Evolutionary conservation across 2,888 invertebrate species (phyloP).

Genomic region (Gymnosoma rotundatum): DNA sequence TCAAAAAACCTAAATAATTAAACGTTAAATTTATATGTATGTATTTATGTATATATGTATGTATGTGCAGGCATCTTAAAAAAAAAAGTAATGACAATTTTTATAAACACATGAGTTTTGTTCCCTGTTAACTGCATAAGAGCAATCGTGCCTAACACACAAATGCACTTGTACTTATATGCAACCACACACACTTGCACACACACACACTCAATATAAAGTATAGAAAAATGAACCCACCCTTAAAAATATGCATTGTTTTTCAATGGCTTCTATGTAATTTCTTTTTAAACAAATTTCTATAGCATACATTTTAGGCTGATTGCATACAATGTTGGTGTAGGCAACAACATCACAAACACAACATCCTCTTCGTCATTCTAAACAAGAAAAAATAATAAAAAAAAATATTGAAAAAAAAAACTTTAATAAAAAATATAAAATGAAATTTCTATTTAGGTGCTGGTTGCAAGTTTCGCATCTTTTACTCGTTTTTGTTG

Average conservation of each 20-base stretch:
- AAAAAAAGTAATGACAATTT: conserved; percentile 24
- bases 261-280: conserved; percentile 68
- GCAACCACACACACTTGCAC: neutral
- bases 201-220: neutral
- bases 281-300: conserved; percentile 71
- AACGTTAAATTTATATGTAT: conserved; percentile 74
- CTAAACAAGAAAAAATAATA: conserved; percentile 51
- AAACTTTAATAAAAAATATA: conserved; percentile 39
- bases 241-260: conserved; percentile 64
- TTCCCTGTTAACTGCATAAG: conserved; percentile 65
- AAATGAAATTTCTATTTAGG: conserved; percentile 55
- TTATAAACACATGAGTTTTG: conserved; percentile 34
- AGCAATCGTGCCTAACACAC: conserved; percentile 69
- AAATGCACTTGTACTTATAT: conserved; percentile 35
- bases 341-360: conserved; percentile 16
- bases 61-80: neutral
- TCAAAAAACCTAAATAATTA: conserved; percentile 78
- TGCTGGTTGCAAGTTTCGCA: conserved; percentile 56
- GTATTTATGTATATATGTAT: conserved; percentile 40
- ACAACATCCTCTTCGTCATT: conserved; percentile 31
- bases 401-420: neutral
- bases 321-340: conserved; percentile 61
- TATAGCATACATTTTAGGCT: conserved; percentile 71
- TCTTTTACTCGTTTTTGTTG: conserved; percentile 40
- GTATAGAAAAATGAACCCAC: conserved; percentile 45